A percentile compares a stretch with the other conserved stretches of the same genome.
Evolutionary conservation across 2,113 vertebrate species (phyloP).

Genomic region (Empidonax traillii): DNA sequence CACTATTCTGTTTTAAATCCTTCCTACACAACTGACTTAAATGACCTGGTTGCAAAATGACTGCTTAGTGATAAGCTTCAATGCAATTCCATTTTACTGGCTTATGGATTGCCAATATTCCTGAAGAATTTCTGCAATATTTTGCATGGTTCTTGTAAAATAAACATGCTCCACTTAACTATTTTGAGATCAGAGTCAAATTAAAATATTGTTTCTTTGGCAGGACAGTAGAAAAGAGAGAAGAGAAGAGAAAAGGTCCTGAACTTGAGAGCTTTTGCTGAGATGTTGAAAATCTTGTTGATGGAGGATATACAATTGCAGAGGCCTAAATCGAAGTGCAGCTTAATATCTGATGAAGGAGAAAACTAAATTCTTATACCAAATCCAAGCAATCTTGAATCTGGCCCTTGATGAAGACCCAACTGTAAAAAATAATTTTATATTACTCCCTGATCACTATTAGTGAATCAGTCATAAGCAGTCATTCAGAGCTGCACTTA

Average conservation of each 20-base stretch:
- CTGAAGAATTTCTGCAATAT: neutral
- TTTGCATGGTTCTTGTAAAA: neutral
- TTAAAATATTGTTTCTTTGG: neutral
- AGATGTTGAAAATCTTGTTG: neutral
- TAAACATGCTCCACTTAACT: neutral
- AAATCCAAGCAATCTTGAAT: neutral
- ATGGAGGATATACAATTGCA: neutral
- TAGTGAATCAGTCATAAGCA: neutral
- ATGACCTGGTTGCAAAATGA: neutral
- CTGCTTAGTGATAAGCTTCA: neutral
- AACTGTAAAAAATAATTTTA: neutral
- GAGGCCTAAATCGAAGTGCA: neutral
- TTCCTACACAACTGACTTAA: neutral
- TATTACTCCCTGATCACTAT: neutral
- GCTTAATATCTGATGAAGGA: neutral
- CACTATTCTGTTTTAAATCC: neutral
- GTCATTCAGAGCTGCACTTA: neutral
- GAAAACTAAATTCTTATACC: neutral
- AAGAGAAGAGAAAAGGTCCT: neutral
- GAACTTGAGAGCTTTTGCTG: neutral
- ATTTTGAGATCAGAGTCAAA: neutral
- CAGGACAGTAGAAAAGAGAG: neutral
- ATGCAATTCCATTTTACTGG: neutral
- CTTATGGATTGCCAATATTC: neutral
- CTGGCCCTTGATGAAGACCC: neutral